phyloP scores from a whole-genome alignment of 2,113 vertebrate genomes.

The Cervus canadensis region DNA sequence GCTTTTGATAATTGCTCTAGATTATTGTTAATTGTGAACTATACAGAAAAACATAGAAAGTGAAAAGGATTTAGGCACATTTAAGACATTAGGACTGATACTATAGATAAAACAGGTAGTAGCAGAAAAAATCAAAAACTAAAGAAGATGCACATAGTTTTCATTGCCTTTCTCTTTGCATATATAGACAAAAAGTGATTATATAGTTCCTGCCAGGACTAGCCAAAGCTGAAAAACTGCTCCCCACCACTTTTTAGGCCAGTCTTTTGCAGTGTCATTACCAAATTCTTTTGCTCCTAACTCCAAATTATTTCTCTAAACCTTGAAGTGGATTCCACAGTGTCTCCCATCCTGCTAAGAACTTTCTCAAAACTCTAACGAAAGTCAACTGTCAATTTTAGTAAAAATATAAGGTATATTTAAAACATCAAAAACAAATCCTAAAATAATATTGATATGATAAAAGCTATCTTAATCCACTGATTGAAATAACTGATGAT shows the following conservation, averaged over 20 bases:
- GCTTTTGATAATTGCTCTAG: not conserved
- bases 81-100: not conserved
- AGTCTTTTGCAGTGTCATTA: not conserved
- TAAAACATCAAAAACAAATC: not conserved
- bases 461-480: not conserved
- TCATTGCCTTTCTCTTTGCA: not conserved
- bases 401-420: not conserved
- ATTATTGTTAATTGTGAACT: not conserved
- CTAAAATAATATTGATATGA: not conserved
- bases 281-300: not conserved
- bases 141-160: not conserved
- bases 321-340: not conserved
- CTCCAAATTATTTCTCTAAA: not conserved
- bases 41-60: not conserved
- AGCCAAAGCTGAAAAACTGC: not conserved
- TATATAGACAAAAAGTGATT: not conserved
- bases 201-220: not conserved
- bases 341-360: not conserved
- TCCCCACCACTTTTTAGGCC: not conserved
- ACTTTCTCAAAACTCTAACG: not conserved
- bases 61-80: not conserved
- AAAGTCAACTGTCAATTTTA: not conserved
- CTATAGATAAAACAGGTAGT: not conserved
- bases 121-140: not conserved
- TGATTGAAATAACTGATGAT: not conserved